A percentile compares a stretch with the other conserved stretches of the same genome.
These are phyloP conservation scores for Adrianichthys oophorus DNA, from an alignment of 2,797 vertebrate genomes.

Conservation along the genomic window DNA sequence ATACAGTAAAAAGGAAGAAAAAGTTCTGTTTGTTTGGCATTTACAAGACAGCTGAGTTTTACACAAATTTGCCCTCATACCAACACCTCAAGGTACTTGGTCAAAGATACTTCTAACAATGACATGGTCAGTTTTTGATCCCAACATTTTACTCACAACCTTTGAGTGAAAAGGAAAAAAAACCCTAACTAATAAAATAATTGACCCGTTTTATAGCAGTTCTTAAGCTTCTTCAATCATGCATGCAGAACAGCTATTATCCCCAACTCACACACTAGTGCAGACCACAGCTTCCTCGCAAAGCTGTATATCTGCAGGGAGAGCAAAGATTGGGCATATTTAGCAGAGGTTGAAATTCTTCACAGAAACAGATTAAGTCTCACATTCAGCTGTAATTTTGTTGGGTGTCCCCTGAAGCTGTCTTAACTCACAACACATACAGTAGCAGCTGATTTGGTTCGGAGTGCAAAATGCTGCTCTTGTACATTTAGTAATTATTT, in stretches of 20 bases:
- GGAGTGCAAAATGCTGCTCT: not conserved
- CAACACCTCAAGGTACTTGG: slow-evolving; percentile 9
- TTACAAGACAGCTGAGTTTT: slow-evolving; percentile 7
- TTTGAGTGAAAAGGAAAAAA: no score
- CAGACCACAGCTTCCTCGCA: slow-evolving; percentile 4
- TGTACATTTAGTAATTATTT: not conserved
- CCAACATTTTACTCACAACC: not conserved
- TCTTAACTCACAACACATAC: not conserved
- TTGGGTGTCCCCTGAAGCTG: not conserved
- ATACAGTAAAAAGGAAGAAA: not conserved
- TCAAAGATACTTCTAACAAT: slow-evolving; percentile 18
- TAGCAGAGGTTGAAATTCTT: not conserved
- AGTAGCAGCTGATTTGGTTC: not conserved
- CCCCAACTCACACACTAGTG: slow-evolving; percentile 29
- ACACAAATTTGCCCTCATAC: slow-evolving; percentile 19
- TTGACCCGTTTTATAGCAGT: slow-evolving; percentile 3
- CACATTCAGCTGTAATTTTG: slow-evolving; percentile 11
- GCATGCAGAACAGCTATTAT: not conserved
- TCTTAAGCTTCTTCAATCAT: not conserved
- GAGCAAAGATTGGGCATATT: slow-evolving; percentile 8
- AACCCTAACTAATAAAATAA: not conserved
- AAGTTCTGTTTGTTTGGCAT: not conserved
- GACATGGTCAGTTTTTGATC: slow-evolving; percentile 45
- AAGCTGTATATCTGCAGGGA: slow-evolving; percentile 2
- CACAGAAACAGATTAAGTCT: slow-evolving; percentile 2